phyloP scores from a whole-genome alignment of 1,140 invertebrate species.

The Bombus confusus region DNA sequence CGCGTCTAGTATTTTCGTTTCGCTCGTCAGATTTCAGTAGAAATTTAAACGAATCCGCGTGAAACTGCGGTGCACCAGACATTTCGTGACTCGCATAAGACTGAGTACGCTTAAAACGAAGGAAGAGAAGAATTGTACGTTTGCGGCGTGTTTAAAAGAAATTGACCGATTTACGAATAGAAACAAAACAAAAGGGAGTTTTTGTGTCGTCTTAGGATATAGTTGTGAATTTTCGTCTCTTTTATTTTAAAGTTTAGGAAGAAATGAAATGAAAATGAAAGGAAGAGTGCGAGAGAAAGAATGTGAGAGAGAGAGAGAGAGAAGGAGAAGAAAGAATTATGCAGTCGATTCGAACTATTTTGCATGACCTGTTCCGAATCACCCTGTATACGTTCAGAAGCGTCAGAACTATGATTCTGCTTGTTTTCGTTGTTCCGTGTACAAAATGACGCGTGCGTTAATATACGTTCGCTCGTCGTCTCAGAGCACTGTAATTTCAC shows the following conservation, averaged over 20 bases:
- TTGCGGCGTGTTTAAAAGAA: not conserved
- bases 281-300: not conserved
- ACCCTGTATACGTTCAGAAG: not conserved
- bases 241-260: not conserved
- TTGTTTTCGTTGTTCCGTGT: slow-evolving; percentile 14
- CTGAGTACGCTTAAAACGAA: slow-evolving; percentile 54
- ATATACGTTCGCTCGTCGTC: not conserved
- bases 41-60: slow-evolving; percentile 31
- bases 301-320: not conserved
- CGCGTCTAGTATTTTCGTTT: slow-evolving; percentile 37
- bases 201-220: not conserved
- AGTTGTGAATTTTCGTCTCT: not conserved
- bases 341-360: not conserved
- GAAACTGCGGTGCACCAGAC: slow-evolving; percentile 43
- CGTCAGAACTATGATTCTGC: not conserved
- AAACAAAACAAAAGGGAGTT: not conserved
- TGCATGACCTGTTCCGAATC: slow-evolving; percentile 13
- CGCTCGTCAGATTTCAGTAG: slow-evolving; percentile 20
- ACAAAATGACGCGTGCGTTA: not conserved
- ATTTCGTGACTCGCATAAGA: slow-evolving; percentile 55
- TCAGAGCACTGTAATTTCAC: slow-evolving; percentile 52
- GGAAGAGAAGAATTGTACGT: slow-evolving; percentile 14
- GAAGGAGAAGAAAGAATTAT: not conserved
- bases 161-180: not conserved
- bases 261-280: not conserved